A percentile compares a stretch with the other conserved stretches of the same genome.
Conservation (phyloP, 2,113 vertebrate genomes). For the Plecturocebus donacophilus region DNA sequence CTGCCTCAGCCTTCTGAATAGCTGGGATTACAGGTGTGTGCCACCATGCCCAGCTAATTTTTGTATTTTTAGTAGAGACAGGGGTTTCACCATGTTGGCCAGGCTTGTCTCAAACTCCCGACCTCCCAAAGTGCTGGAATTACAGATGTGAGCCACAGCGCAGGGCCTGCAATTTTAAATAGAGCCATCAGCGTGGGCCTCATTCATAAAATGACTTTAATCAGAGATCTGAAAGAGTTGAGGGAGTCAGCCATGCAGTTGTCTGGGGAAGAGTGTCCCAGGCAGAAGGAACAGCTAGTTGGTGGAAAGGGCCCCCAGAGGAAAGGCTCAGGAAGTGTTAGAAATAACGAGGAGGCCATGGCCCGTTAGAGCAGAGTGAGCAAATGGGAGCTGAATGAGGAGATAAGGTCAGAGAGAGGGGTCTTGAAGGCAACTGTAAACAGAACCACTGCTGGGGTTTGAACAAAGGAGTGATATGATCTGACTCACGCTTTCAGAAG, state of each 20-base stretch:
- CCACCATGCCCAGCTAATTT: no score
- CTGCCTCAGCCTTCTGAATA: no score
- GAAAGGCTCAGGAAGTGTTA: conserved; percentile 20
- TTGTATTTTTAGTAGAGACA: no score
- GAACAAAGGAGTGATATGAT: background rate
- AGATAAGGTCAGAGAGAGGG: background rate
- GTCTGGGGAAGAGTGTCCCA: background rate
- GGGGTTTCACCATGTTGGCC: no score
- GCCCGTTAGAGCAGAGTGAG: background rate
- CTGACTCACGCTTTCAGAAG: background rate
- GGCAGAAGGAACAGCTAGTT: background rate
- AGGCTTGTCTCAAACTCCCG: no score
- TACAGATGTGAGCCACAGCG: no score
- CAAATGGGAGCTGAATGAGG: background rate
- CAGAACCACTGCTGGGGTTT: background rate
- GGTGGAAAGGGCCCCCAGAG: background rate
- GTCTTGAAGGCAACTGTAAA: background rate
- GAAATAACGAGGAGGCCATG: background rate
- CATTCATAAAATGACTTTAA: background rate
- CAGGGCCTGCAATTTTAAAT: background rate
- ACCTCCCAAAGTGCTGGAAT: no score
- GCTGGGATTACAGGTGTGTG: no score
- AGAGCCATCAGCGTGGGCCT: background rate
- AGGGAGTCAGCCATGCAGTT: background rate
- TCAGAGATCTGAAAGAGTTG: background rate